Evolutionary conservation across 2,113 vertebrate genomes (phyloP).

Genomic region (Xyliphius kryptos): DNA sequence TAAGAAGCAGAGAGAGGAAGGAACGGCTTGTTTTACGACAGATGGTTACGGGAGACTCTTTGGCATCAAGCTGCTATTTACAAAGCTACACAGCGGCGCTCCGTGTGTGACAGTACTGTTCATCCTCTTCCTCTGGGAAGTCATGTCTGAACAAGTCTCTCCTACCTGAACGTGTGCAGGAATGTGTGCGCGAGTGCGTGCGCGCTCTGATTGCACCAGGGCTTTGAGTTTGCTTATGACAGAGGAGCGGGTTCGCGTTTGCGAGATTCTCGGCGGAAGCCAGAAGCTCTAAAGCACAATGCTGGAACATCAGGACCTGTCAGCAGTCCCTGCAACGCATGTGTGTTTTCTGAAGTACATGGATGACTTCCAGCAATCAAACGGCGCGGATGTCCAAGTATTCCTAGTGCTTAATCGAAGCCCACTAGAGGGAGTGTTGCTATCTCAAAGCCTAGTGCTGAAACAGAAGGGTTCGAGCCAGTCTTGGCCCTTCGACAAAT

Average conservation of each 20-base stretch:
- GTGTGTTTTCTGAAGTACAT: neutral
- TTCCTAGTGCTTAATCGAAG: neutral
- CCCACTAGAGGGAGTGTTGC: neutral
- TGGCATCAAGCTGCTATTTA: slow-evolving; percentile 1
- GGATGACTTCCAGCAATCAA: neutral
- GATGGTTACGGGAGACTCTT: neutral
- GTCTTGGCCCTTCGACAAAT: neutral
- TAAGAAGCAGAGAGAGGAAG: neutral
- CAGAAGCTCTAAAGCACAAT: slow-evolving; percentile 7
- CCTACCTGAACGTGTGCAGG: slow-evolving; percentile 3
- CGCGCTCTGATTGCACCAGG: neutral
- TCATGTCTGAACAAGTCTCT: slow-evolving; percentile 8
- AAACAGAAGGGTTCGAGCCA: slow-evolving; percentile 2
- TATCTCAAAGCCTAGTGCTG: neutral
- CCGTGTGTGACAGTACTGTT: neutral
- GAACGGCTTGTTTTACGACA: neutral
- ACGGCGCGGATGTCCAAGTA: neutral
- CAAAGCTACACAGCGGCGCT: slow-evolving; percentile 6
- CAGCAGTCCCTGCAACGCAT: neutral
- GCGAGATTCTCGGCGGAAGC: slow-evolving; percentile 8
- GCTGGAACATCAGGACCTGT: slow-evolving; percentile 7
- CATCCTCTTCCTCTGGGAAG: slow-evolving; percentile 1
- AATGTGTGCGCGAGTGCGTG: slow-evolving; percentile 9
- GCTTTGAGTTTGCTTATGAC: neutral
- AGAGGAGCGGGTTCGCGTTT: neutral